Base-by-base conservation (phyloP, 92 coral and sea anemone genomes). In the Meandrina meandrites region DNA sequence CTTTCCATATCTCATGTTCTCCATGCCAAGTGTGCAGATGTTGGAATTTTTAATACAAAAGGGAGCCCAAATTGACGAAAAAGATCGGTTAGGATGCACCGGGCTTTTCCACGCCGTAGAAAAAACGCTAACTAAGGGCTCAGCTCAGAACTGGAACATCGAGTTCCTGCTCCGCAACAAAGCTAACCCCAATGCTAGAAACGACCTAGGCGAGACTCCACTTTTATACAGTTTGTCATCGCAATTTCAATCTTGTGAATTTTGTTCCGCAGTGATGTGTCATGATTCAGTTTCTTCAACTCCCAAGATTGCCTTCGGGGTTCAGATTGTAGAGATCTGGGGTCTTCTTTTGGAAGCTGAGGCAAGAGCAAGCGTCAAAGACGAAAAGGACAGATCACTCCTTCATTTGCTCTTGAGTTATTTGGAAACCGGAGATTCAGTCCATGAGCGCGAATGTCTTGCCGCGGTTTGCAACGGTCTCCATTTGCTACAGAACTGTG, bases 341-440 rank as follows among this genome's bases (percentile, higher is more conserved):
- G 0, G 75, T 40, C 78, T 88, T 35, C 83, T 91, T 47, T 28
- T 91, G 82, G 89, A 50, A n/a, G 89, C 89, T 28, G 82, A 86
- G 60, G 94, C 94, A 79, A 88, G 89, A 27, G 56, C 83, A 60
- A 72, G 80, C n/a, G 84, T 28, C 51, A 86, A 36, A 32, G 76
- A 86, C 66, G 83, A 77, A 77, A 78, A 27, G 62, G 90, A 80
- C 69, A 75, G 82, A 72, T 78, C 90, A 21, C 80, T 81, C 36
- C 56, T 87, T 78, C 90, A 87, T 54, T 69, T 87, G 36, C 69
- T 76, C 28, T 21, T 75, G 24, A 12, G 1, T 10, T 66, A 22
- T 42, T n/a, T 80, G 74, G 13, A 62, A 80, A 27, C 10, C 28
- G 47, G 73, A 37, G 21, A 8, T 22, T 35, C 36, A 31, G 21